These are phyloP conservation scores for Rhinichthys osculus DNA, from an alignment of 2,797 vertebrate species.

Conservation along the genomic window DNA sequence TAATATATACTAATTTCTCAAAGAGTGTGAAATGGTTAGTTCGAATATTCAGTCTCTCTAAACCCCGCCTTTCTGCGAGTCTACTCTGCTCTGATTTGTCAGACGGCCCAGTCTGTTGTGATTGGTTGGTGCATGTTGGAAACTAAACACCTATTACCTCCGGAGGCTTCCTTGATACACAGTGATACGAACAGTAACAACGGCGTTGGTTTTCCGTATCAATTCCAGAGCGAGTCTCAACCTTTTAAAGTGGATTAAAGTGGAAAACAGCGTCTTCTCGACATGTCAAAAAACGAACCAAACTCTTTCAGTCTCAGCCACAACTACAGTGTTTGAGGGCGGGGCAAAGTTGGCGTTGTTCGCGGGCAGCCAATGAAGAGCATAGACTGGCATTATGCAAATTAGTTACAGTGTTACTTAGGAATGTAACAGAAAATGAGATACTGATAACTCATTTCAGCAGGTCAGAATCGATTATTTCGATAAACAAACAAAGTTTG, in stretches of 20 bases:
- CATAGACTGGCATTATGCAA: not conserved
- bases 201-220: not conserved
- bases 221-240: not conserved
- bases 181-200: not conserved
- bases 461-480: not conserved
- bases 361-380: not conserved
- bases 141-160: not conserved
- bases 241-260: not conserved
- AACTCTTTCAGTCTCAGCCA: not conserved
- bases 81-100: not conserved
- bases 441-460: not conserved
- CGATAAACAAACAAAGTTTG: too few species aligned
- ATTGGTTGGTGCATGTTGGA: not conserved
- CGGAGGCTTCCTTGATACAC: not conserved
- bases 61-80: not conserved
- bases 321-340: not conserved
- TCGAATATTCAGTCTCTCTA: not conserved
- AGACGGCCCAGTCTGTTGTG: not conserved
- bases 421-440: not conserved
- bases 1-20: not conserved
- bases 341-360: not conserved
- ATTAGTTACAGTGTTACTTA: not conserved
- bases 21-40: not conserved
- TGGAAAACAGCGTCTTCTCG: not conserved
- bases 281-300: not conserved